Conservation (phyloP, 2,888 invertebrate species). For the Steinernema hermaphroditum region DNA sequence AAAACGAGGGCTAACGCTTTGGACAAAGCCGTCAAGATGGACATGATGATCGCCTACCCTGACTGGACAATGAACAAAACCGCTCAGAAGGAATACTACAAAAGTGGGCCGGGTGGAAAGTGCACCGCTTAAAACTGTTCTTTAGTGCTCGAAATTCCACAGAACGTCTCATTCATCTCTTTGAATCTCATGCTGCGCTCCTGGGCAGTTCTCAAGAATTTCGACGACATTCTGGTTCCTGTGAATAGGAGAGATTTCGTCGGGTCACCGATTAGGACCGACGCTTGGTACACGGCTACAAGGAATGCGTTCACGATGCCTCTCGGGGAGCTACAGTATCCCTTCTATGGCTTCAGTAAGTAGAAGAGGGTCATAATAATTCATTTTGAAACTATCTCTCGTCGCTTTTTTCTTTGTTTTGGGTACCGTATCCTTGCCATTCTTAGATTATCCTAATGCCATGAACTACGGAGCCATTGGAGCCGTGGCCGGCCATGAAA, state of each 20-base stretch:
- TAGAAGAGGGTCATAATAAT: too few species aligned
- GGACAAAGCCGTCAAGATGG: conserved; percentile 36
- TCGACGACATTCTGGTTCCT: conserved; percentile 5
- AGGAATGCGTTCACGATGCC: conserved; percentile 42
- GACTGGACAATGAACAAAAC: conserved; percentile 38
- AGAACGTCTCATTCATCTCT: conserved; percentile 37
- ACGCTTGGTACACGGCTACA: conserved; percentile 40
- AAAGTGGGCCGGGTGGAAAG: background rate
- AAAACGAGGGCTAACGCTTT: conserved; percentile 34
- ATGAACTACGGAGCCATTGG: conserved; percentile 59
- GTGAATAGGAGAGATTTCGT: conserved; percentile 35
- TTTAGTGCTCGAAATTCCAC: conserved; percentile 24
- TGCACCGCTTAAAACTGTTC: too few species aligned
- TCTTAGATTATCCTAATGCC: conserved; percentile 33
- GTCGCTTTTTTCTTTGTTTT: background rate
- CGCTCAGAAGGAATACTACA: conserved; percentile 34
- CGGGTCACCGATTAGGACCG: conserved; percentile 42
- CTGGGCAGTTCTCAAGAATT: conserved; percentile 40
- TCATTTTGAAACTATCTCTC: too few species aligned
- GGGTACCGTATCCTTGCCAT: too few species aligned
- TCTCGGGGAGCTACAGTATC: conserved; percentile 42
- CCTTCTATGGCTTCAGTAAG: conserved; percentile 35
- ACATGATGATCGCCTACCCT: conserved; percentile 41
- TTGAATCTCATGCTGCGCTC: conserved; percentile 36
- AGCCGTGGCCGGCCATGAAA: conserved; percentile 62